Evolutionary conservation across 2,888 invertebrate genomes (phyloP).

Genomic region (Leucophenga maculata): DNA sequence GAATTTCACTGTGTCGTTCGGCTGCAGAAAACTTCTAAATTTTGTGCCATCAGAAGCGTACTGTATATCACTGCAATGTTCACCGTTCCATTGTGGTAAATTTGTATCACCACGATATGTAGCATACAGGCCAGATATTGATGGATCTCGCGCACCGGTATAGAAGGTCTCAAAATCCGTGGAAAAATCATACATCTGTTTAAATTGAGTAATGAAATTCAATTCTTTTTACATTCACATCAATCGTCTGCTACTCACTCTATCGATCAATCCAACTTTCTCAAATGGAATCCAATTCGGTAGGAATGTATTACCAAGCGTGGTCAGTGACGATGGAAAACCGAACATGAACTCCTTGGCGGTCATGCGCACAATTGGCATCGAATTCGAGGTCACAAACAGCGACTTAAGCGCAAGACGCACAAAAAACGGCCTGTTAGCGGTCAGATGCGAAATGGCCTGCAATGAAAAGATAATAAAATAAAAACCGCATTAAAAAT

Average conservation of each 20-base stretch:
- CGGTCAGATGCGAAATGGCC: conserved; percentile 87
- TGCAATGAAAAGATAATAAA: conserved; percentile 70
- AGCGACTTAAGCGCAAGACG: conserved; percentile 81
- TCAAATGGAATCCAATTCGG: conserved; percentile 90
- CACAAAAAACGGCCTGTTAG: conserved; percentile 78
- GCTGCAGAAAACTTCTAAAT: conserved; percentile 81
- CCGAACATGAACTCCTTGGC: conserved; percentile 93
- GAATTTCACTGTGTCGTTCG: conserved; percentile 81
- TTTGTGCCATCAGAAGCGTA: conserved; percentile 89
- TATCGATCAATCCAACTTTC: conserved; percentile 89
- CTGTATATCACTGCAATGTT: conserved; percentile 83
- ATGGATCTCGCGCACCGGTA: conserved; percentile 79
- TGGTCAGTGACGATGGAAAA: conserved; percentile 85
- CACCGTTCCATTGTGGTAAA: conserved; percentile 84
- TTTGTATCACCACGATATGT: conserved; percentile 82
- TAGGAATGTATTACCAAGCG: conserved; percentile 86
- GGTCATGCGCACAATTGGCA: conserved; percentile 85
- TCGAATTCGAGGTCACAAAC: conserved; percentile 78
- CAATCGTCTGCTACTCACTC: conserved; percentile 76
- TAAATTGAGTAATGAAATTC: conserved; percentile 27
- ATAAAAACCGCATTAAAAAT: background rate
- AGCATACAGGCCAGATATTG: conserved; percentile 80
- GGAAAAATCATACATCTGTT: conserved; percentile 88
- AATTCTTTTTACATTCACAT: background rate
- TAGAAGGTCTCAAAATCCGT: conserved; percentile 86